Evolutionary conservation across 2,113 vertebrate species (phyloP), one percentile per base, ranked within the genome.

Genomic region (Tragelaphus scriptus): DNA sequence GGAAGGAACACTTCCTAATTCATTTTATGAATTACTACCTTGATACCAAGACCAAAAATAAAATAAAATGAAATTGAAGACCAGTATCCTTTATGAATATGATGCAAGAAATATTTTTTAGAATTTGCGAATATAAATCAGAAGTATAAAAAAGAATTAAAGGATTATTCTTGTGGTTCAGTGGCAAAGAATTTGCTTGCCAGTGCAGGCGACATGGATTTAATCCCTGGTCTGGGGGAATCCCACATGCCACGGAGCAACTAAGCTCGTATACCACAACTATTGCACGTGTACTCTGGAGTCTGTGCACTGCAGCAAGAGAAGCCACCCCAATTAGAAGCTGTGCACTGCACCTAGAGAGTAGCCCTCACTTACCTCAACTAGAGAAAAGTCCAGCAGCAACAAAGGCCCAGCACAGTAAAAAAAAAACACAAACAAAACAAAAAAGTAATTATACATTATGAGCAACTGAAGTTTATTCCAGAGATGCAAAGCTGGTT

Each of bases 211-310:
- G 1, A 77, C 71, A 77, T 44, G 79, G 47, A 16, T 32, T 81
- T 51, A 51, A 51, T 80, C 44, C 26, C 4, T 49, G 77, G 77
- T 51, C 1, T 17, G 16, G 28, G 79, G 30, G 17, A 28, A 32
- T 44, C 28, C 28, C 16, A 3, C 28, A 51, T 77, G 71, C 23
- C 40, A 44, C 0, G 2, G 40, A 77, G 40, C 3, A 13, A 77
- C 21, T 77, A 77, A 1, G 3, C 40, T 40, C 1, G 1, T 44
- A 23, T 26, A 25, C 71, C 71, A 26, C 23, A 26, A 15, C 40
- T 15, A 44, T 7, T 77, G 71, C 0, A 0, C 23, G 40, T 2
- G 6, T 44, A 2, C 23, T 44, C 71, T 44, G 40, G 23, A 44
- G 40, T 14, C 71, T 77, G 12, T 44, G 71, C 3, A 3, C 40